Conservation (phyloP, 2,797 vertebrate genomes). For the Rhincodon typus region DNA sequence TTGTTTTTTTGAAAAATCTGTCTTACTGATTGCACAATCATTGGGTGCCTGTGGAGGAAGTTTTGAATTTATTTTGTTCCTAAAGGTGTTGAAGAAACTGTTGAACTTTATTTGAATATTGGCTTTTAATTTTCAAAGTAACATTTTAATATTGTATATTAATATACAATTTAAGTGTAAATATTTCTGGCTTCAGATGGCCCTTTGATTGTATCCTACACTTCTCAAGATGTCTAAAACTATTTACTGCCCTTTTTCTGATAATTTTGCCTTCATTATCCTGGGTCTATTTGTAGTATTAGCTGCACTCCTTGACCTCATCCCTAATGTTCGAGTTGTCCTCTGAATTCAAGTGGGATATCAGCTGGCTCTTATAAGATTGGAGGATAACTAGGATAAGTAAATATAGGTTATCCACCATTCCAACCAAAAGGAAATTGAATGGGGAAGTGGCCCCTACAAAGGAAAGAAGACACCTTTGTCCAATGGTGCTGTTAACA, state of each 20-base stretch:
- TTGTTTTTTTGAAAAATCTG: neutral
- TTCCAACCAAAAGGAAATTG: neutral
- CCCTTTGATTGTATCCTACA: neutral
- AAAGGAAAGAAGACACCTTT: too few relatives aligned
- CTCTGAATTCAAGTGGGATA: neutral
- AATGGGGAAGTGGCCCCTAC: neutral
- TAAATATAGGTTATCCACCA: neutral
- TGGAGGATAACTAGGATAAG: neutral
- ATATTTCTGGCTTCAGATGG: neutral
- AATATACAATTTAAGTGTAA: neutral
- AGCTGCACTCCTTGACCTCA: neutral
- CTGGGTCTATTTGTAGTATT: neutral
- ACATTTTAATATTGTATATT: neutral
- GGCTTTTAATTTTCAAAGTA: neutral
- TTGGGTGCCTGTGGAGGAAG: neutral
- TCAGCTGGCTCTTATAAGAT: neutral
- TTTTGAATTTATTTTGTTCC: neutral
- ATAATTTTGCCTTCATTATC: neutral
- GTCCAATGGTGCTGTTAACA: too few relatives aligned
- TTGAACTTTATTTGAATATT: neutral
- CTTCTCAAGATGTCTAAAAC: neutral
- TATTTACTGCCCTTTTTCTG: neutral
- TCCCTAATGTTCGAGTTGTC: neutral
- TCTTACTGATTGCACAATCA: neutral
- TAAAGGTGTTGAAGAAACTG: neutral